Evolutionary conservation across 2,113 vertebrate species (phyloP), one percentile per base, ranked within the genome.

Genomic region (Plecotus auritus): DNA sequence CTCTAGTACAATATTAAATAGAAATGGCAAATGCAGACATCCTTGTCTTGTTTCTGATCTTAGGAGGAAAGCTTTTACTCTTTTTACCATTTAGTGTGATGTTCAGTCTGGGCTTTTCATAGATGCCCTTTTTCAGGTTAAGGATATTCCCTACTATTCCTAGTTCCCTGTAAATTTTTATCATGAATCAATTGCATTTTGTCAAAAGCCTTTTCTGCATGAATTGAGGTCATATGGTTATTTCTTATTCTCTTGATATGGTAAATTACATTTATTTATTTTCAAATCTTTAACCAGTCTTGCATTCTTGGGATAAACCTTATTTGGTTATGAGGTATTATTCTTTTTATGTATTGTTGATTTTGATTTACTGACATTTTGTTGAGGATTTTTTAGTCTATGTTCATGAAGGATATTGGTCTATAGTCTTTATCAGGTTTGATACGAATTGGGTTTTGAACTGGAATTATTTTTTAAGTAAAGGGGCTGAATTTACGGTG

Each of bases 391-490:
- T 81, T 72, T 59, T 69, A 26, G 72, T 78, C 86, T 95, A 66
- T 77, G 35, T 85, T 95, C 45, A 77, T 4, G 3, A 81, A 56
- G 14, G 26, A 67, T 85, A 67, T 70, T 61, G 7, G 51, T 66
- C 26, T 90, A 16, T 61, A 91, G n/a, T 76, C 16, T 76, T 28
- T 76, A 49, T 76, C 45, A 76, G 13, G 12, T 86, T 87, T 95
- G 66, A 7, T 85, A 88, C 78, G 54, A 67, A 90, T 17, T 94
- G 69, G 35, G 13, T 82, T 95, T 86, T 91, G 70, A 76, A 70
- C 17, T 92, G 40, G 17, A 95, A 37, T 89, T 95, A 61, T 23
- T 94, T 96, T 97, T 95, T 67, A 64, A 76, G 28, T 51, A n/a
- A 42, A 88, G 51, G n/a, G 3, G n/a, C 28, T 91, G 26, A 90